Base-by-base conservation (phyloP, 2,888 invertebrate genomes). In the Cartodere bifasciata region DNA sequence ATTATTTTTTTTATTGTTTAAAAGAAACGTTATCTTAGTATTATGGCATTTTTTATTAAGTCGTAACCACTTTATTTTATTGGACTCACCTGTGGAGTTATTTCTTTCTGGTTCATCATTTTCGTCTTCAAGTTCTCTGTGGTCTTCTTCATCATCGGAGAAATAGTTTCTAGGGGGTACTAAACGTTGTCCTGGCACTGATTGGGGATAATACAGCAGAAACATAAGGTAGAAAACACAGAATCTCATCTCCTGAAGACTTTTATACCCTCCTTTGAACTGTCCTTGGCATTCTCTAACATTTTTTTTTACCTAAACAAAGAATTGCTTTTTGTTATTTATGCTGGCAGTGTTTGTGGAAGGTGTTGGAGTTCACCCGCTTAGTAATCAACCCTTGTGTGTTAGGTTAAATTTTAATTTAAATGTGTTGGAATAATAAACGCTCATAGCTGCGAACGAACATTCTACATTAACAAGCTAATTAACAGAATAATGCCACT, bases 11-110 rank as follows among this genome's bases (percentile, higher is more conserved):
- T n/a, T n/a, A n/a, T n/a, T n/a, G n/a, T n/a, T n/a, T n/a, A n/a
- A n/a, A n/a, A n/a, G n/a, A n/a, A n/a, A n/a, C n/a, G n/a, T n/a
- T n/a, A n/a, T n/a, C n/a, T n/a, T n/a, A n/a, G n/a, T n/a, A n/a
- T n/a, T n/a, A n/a, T n/a, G n/a, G n/a, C n/a, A n/a, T n/a, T n/a
- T n/a, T n/a, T n/a, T n/a, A n/a, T n/a, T n/a, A n/a, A n/a, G n/a
- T n/a, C n/a, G n/a, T n/a, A n/a, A n/a, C n/a, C n/a, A n/a, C n/a
- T n/a, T n/a, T n/a, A n/a, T n/a, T n/a, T n/a, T n/a, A n/a, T n/a
- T n/a, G n/a, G n/a, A 32, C 31, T 38, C 52, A 64, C 64, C 61
- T 42, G 63, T 60, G 41, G 53, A 42, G 47, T 63, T 64, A 40
- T 44, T 44, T 36, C 58, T 57, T 39, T 47, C 34, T 30, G 58